These are phyloP conservation scores for Epinephelus lanceolatus DNA, from an alignment of 2,113 vertebrate genomes.

Conservation along the genomic window DNA sequence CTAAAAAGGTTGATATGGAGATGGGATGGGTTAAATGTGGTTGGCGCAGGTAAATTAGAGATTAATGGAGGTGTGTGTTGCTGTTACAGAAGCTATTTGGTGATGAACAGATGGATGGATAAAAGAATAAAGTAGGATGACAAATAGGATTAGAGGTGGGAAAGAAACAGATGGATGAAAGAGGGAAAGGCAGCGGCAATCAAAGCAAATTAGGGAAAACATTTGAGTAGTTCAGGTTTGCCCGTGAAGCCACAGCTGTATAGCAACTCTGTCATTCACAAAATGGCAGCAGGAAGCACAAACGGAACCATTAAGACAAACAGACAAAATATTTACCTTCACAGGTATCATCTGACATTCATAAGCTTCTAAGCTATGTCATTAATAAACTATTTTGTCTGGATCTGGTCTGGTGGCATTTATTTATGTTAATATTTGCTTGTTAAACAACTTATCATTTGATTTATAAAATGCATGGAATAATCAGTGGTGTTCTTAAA, in stretches of 20 bases:
- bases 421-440: constrained; percentile 3
- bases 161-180: neutral
- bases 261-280: constrained; percentile 17
- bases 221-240: neutral
- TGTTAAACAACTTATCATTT: neutral
- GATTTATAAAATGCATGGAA: neutral
- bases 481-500: neutral
- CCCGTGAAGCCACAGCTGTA: neutral
- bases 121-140: neutral
- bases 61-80: neutral
- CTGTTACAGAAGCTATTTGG: neutral
- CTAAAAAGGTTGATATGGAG: neutral
- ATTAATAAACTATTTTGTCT: neutral
- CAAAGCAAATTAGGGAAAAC: neutral
- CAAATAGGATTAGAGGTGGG: neutral
- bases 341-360: neutral
- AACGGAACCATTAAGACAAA: neutral
- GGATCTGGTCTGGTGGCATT: neutral
- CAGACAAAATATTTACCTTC: neutral
- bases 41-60: neutral
- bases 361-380: neutral
- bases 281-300: constrained; percentile 28
- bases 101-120: neutral
- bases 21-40: neutral
- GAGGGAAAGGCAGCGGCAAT: neutral